A percentile compares a stretch with the other conserved stretches of the same genome.
These are phyloP conservation scores for Caenorhabditis angaria DNA, from an alignment of 2,888 invertebrate genomes.

Conservation along the genomic window DNA sequence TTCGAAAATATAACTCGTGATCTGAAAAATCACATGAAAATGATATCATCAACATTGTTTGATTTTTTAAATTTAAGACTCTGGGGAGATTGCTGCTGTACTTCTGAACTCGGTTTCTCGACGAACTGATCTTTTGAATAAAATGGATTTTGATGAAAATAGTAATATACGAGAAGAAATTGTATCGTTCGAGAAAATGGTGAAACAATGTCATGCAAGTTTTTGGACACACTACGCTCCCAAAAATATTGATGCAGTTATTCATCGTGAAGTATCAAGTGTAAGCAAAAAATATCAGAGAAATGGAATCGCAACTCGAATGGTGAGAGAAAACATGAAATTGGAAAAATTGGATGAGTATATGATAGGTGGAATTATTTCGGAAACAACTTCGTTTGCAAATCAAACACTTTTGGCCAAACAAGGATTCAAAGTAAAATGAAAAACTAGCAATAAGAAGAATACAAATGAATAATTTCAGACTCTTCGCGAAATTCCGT, in stretches of 20 bases:
- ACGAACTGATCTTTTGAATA: constrained; percentile 20
- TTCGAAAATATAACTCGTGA: no score
- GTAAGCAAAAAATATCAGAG: constrained; percentile 19
- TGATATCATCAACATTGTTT: background rate
- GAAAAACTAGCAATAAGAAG: no score
- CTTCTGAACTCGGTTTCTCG: constrained; percentile 34
- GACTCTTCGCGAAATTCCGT: constrained; percentile 6
- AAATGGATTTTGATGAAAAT: constrained; percentile 18
- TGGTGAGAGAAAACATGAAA: constrained; percentile 24
- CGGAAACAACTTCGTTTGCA: constrained; percentile 32
- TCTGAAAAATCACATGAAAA: no score
- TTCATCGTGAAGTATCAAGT: constrained; percentile 32
- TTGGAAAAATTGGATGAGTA: constrained; percentile 8
- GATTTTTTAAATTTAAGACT: background rate
- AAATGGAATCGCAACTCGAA: constrained; percentile 30
- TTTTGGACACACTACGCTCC: constrained; percentile 25
- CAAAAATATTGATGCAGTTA: constrained; percentile 12
- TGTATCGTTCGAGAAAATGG: constrained; percentile 16
- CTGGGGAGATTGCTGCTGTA: constrained; percentile 20
- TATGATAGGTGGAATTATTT: constrained; percentile 30
- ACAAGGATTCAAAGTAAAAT: constrained; percentile 18
- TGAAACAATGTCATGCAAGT: constrained; percentile 30
- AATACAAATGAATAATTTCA: constrained; percentile 13
- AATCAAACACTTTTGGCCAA: constrained; percentile 31
- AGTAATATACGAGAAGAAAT: background rate